phyloP scores from a whole-genome alignment of 2,113 vertebrate species.

The Dicentrarchus labrax region DNA sequence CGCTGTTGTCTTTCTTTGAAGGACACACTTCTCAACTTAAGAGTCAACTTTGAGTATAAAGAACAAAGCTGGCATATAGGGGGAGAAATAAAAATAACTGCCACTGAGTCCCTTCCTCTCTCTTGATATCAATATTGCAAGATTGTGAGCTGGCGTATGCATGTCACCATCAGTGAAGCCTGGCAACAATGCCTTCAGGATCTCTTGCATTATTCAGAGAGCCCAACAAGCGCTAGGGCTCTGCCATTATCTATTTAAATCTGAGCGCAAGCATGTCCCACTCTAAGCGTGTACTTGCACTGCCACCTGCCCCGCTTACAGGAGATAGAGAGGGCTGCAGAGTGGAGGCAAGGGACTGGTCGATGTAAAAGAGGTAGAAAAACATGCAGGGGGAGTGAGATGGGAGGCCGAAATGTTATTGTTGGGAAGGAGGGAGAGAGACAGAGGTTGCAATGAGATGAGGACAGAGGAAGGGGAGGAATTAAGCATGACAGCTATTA shows the following conservation, averaged over 20 bases:
- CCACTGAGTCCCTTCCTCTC: constrained; percentile 34
- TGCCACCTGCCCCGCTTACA: constrained; percentile 64
- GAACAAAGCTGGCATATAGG: constrained; percentile 28
- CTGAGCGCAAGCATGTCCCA: constrained; percentile 69
- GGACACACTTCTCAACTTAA: background rate
- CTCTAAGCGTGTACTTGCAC: constrained; percentile 62
- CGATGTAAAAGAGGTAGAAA: constrained; percentile 31
- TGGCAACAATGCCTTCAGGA: constrained; percentile 80
- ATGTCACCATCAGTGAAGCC: constrained; percentile 78
- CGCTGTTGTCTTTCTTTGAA: background rate
- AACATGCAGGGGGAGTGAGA: constrained; percentile 34
- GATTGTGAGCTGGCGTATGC: constrained; percentile 64
- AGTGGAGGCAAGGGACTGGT: constrained; percentile 36
- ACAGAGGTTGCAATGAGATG: constrained; percentile 31
- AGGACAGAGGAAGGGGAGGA: constrained; percentile 28
- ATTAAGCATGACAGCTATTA: constrained; percentile 51
- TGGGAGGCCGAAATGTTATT: constrained; percentile 42
- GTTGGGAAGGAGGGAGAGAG: background rate
- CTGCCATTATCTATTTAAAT: constrained; percentile 84
- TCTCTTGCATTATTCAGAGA: constrained; percentile 80
- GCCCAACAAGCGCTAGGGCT: constrained; percentile 73
- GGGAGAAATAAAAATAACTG: constrained; percentile 38
- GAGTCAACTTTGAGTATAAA: constrained; percentile 10
- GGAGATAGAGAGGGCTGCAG: constrained; percentile 30
- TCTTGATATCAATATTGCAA: constrained; percentile 79